These are phyloP conservation scores for Drosophila ustulata DNA, from an alignment of 2,888 invertebrate species.

Conservation along the genomic window DNA sequence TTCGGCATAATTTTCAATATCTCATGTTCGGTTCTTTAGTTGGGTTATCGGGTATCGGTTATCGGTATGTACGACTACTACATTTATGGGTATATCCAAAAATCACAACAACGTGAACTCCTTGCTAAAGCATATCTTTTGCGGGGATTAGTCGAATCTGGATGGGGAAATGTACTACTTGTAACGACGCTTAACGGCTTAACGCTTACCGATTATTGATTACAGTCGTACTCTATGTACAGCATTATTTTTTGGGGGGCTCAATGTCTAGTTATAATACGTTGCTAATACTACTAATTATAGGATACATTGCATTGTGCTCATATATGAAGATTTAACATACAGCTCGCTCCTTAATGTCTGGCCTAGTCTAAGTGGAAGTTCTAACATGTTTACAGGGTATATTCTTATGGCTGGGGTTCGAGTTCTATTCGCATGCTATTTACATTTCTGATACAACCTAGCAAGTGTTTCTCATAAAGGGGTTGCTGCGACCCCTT, in stretches of 20 bases:
- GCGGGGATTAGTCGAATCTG: constrained; percentile 27
- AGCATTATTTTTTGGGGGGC: constrained; percentile 26
- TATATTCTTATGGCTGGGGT: constrained; percentile 7
- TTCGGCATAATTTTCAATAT: constrained; percentile 71
- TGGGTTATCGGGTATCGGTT: constrained; percentile 16
- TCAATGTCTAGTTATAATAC: constrained; percentile 48
- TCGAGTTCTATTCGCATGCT: constrained; percentile 44
- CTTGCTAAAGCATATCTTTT: constrained; percentile 51
- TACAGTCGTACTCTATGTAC: constrained; percentile 44
- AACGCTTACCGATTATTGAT: constrained; percentile 34
- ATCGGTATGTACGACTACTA: constrained; percentile 32
- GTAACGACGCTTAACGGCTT: constrained; percentile 26
- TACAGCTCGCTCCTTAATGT: constrained; percentile 30
- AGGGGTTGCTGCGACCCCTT: constrained; percentile 47
- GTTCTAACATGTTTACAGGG: constrained; percentile 20
- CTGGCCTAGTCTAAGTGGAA: constrained; percentile 14
- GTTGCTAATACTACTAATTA: constrained; percentile 72
- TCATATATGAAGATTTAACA: constrained; percentile 74
- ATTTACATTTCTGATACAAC: constrained; percentile 78
- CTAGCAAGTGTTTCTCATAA: constrained; percentile 71
- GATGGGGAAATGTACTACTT: constrained; percentile 26
- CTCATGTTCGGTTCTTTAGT: constrained; percentile 26
- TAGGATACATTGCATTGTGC: constrained; percentile 84
- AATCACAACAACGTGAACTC: constrained; percentile 68
- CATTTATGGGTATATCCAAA: constrained; percentile 32